Evolutionary conservation across 2,113 vertebrate genomes (phyloP), one percentile per base, ranked within the genome.

Genomic region (Equus przewalskii): DNA sequence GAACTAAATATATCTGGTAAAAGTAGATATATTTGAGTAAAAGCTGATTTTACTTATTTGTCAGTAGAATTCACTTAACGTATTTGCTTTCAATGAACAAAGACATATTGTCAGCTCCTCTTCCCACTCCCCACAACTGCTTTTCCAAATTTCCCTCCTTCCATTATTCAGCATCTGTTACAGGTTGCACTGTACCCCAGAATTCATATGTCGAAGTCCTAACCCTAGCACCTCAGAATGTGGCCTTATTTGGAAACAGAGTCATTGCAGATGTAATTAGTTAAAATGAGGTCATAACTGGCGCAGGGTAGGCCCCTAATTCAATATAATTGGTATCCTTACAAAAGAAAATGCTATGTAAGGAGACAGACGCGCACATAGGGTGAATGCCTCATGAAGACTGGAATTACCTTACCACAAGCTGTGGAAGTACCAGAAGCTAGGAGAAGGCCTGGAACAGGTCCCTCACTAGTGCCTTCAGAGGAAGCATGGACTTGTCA

Each of bases 1-100:
- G 41, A 78, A 88, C 49, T 91, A 69, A 92, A n/a, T 72, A 16
- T 44, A 94, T 70, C 21, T 94, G 4, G 44, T 19, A 64, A 79
- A 93, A 93, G 72, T 1, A 65, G 13, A 76, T 86, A 70, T 6
- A 54, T 69, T 81, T 80, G 81, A 56, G 72, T 54, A 51, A 65
- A 58, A 49, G 10, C 15, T 75, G 19, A 64, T 75, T 81, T 88
- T 79, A 13, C 4, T 44, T 51, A 56, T 28, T 94, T n/a, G 30
- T 60, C 72, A n/a, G 22, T 49, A 82, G n/a, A 12, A 89, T 70
- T 89, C 54, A 60, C 3, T 87, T 26, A 94, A 26, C 41, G 7
- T 46, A 82, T 44, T 92, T 33, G 21, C 30, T 89, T 89, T 90
- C 36, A 51, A 60, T 65, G 51, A 83, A 92, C 60, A 73, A n/a